A percentile compares a stretch with the other conserved stretches of the same genome.
Conservation (phyloP, 2,113 vertebrate species). For the Pedionomus torquatus region DNA sequence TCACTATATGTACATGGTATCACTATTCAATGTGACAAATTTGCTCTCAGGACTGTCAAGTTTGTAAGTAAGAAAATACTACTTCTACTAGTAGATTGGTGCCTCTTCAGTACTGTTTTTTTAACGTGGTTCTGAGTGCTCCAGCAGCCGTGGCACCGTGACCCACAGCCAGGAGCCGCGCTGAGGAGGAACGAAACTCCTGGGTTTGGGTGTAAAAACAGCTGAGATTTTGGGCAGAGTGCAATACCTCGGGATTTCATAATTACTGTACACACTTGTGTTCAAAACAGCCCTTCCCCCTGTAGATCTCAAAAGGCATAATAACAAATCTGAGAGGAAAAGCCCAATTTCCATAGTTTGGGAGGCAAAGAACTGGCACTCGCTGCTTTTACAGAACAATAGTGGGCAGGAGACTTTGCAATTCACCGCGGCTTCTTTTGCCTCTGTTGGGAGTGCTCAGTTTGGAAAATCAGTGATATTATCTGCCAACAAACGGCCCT, state of each 20-base stretch:
- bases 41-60: neutral
- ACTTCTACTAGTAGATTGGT: neutral
- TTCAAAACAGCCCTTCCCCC: neutral
- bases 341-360: neutral
- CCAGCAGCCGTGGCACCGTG: neutral
- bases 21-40: neutral
- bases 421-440: neutral
- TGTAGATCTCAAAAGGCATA: neutral
- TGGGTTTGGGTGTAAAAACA: neutral
- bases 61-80: neutral
- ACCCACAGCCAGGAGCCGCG: neutral
- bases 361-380: neutral
- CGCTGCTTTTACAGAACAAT: neutral
- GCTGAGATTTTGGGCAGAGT: neutral
- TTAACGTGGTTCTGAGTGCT: rapidly evolving
- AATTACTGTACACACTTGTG: neutral
- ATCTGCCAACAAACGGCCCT: neutral
- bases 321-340: neutral
- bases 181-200: neutral
- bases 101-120: rapidly evolving
- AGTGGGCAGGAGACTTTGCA: rapidly evolving
- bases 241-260: neutral
- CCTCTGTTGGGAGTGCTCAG: neutral
- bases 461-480: neutral
- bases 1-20: neutral